Percentiles rank a stretch among this genome's conserved stretches.
Evolutionary conservation across 2,888 invertebrate genomes (phyloP).

Genomic region (Notocelia uddmanniana): DNA sequence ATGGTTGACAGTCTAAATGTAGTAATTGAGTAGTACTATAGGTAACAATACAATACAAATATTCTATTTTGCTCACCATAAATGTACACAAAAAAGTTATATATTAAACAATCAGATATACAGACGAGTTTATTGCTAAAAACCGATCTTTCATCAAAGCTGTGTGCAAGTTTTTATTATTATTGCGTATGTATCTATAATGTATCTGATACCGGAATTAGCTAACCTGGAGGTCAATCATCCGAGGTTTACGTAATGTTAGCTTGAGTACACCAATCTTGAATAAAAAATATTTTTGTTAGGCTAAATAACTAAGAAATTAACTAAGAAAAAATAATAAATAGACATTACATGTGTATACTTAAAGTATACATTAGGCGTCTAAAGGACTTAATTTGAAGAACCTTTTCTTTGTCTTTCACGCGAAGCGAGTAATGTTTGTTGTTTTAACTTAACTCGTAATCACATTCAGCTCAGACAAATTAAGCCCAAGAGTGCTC

Average conservation of each 20-base stretch:
- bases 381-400: conserved; percentile 49
- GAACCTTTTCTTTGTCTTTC: conserved; percentile 61
- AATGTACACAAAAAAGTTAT: too few species aligned
- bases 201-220: too few species aligned
- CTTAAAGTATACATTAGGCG: background rate
- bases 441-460: conserved; percentile 63
- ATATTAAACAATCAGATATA: too few species aligned
- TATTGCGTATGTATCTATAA: too few species aligned
- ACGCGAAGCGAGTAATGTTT: conserved; percentile 58
- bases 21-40: background rate
- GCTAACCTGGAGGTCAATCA: background rate
- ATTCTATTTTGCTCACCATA: too few species aligned
- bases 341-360: background rate
- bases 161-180: too few species aligned
- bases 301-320: background rate
- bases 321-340: background rate
- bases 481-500: conserved; percentile 63
- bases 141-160: too few species aligned
- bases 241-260: background rate
- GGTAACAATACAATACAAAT: too few species aligned
- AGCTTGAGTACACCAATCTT: background rate
- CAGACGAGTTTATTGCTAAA: too few species aligned
- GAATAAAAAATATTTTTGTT: background rate
- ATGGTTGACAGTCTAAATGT: background rate
- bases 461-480: conserved; percentile 65